phyloP scores from a whole-genome alignment of 2,113 vertebrate species.

The Saccopteryx leptura region DNA sequence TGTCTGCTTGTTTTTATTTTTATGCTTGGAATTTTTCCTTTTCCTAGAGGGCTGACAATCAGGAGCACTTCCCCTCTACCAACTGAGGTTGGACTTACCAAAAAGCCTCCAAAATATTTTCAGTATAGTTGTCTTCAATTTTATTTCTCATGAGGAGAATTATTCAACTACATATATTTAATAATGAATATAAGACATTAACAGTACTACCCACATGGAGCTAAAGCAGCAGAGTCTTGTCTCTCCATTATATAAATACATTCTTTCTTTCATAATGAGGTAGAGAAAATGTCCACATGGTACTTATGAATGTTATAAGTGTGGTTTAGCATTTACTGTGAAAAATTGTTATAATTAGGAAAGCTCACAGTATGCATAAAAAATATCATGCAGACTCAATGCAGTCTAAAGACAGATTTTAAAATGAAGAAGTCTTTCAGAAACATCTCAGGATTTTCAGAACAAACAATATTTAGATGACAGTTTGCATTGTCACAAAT shows the following conservation, averaged over 20 bases:
- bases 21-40: background rate
- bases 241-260: background rate
- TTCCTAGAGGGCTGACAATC: background rate
- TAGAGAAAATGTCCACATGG: background rate
- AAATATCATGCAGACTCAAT: background rate
- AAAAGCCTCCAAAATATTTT: background rate
- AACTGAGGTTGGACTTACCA: background rate
- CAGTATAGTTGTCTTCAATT: background rate
- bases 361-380: background rate
- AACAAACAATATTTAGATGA: background rate
- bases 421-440: background rate
- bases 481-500: background rate
- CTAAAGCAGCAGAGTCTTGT: background rate
- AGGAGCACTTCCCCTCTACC: background rate
- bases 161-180: background rate
- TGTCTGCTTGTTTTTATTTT: background rate
- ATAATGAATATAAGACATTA: constrained; percentile 27
- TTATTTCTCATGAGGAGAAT: constrained; percentile 1
- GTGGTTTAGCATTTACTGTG: background rate
- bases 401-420: background rate
- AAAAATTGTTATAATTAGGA: background rate
- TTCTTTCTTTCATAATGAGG: background rate
- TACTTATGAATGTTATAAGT: background rate
- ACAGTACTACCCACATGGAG: background rate
- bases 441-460: background rate